phyloP scores from a whole-genome alignment of 2,888 invertebrate genomes.

The Hydrotaea diabolus region DNA sequence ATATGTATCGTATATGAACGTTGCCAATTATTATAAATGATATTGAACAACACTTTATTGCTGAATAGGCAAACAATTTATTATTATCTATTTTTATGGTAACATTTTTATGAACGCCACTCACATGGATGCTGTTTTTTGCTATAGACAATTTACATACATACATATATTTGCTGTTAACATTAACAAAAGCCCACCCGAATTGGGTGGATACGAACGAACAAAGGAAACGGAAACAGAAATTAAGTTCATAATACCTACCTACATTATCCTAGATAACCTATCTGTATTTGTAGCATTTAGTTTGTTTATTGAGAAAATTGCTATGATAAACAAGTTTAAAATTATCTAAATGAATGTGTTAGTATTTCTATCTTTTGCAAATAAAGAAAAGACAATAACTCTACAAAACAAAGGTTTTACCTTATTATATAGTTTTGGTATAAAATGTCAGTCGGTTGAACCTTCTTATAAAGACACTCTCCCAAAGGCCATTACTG shows the following conservation, averaged over 20 bases:
- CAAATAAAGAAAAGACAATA: conserved; percentile 64
- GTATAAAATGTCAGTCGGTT: too few relatives aligned
- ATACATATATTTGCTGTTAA: neutral
- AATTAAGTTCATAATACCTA: neutral
- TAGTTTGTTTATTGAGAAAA: conserved; percentile 55
- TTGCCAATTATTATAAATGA: neutral
- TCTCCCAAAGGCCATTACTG: too few relatives aligned
- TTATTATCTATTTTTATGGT: neutral
- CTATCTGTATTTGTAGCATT: conserved; percentile 56
- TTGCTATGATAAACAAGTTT: conserved; percentile 42
- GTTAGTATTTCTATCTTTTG: conserved; percentile 52
- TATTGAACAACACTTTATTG: neutral
- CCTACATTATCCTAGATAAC: neutral
- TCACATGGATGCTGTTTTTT: neutral
- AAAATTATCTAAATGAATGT: conserved; percentile 41
- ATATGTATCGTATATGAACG: neutral
- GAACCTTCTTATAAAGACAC: too few relatives aligned
- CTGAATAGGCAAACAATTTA: too few relatives aligned
- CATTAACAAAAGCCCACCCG: neutral
- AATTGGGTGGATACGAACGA: neutral
- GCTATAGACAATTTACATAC: neutral
- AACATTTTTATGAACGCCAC: neutral
- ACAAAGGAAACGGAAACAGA: neutral
- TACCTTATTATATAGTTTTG: too few relatives aligned
- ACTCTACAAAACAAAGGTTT: conserved; percentile 5